Evolutionary conservation across 2,797 vertebrate genomes (phyloP).

Genomic region (Poecilia velifera): DNA sequence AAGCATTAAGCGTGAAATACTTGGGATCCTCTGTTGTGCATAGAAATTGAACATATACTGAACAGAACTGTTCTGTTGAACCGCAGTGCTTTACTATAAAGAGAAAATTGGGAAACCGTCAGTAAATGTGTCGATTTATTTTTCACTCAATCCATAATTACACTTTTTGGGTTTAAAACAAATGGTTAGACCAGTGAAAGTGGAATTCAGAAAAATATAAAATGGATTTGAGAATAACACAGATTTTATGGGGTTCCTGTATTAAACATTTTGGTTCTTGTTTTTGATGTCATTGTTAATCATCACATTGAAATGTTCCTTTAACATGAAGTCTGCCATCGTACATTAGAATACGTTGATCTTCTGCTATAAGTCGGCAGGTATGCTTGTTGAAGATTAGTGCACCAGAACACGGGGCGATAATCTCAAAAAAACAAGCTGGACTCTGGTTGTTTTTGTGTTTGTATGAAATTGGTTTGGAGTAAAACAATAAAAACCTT

Average conservation of each 20-base stretch:
- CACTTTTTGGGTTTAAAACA: too few relatives aligned
- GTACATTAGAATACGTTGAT: not conserved
- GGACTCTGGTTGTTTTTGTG: not conserved
- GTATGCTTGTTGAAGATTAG: not conserved
- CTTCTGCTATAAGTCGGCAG: not conserved
- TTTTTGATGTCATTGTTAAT: not conserved
- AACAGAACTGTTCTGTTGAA: not conserved
- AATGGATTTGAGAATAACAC: not conserved
- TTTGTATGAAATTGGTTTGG: not conserved
- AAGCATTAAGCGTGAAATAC: not conserved
- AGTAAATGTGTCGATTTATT: not conserved
- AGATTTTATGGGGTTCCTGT: not conserved
- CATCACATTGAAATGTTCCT: not conserved
- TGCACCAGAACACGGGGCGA: not conserved
- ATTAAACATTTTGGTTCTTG: not conserved
- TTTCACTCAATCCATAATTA: not conserved
- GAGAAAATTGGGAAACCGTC: not conserved
- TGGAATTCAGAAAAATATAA: not conserved
- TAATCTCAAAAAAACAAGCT: not conserved
- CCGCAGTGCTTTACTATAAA: not conserved
- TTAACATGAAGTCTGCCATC: not conserved
- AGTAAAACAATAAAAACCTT: not conserved
- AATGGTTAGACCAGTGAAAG: not conserved
- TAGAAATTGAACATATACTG: not conserved
- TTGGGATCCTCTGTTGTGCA: not conserved